Percentiles rank a stretch among this genome's conserved stretches.
Conservation (phyloP, 2,113 vertebrate species). For the Guaruba guarouba region DNA sequence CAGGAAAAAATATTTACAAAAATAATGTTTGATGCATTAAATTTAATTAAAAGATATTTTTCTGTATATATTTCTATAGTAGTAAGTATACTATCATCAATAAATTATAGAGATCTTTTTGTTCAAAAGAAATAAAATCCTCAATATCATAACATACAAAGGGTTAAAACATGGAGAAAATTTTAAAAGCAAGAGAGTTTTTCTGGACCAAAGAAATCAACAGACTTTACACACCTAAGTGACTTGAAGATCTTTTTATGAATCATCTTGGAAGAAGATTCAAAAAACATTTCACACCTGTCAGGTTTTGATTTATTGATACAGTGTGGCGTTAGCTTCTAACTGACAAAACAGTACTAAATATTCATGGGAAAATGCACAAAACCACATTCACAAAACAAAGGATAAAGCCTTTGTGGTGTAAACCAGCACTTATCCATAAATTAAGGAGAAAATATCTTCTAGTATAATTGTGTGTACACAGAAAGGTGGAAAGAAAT, state of each 20-base stretch:
- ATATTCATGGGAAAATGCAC: constrained; percentile 66
- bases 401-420: constrained; percentile 44
- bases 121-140: neutral
- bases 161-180: neutral
- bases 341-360: constrained; percentile 67
- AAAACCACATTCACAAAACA: constrained; percentile 69
- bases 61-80: neutral
- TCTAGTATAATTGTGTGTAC: neutral
- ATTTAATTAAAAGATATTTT: neutral
- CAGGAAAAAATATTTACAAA: neutral
- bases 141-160: neutral
- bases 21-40: neutral
- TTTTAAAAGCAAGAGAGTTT: neutral
- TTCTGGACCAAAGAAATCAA: neutral
- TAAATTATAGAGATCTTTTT: neutral
- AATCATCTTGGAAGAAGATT: constrained; percentile 2
- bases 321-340: constrained; percentile 19
- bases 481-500: constrained; percentile 2
- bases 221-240: neutral
- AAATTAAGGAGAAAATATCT: neutral
- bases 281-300: constrained; percentile 49
- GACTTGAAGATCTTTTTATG: neutral
- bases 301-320: constrained; percentile 70
- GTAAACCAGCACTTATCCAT: constrained; percentile 21
- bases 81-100: neutral